A percentile compares a stretch with the other conserved stretches of the same genome.
Conservation (phyloP, 2,113 vertebrate species). For the Amia ocellicauda region DNA sequence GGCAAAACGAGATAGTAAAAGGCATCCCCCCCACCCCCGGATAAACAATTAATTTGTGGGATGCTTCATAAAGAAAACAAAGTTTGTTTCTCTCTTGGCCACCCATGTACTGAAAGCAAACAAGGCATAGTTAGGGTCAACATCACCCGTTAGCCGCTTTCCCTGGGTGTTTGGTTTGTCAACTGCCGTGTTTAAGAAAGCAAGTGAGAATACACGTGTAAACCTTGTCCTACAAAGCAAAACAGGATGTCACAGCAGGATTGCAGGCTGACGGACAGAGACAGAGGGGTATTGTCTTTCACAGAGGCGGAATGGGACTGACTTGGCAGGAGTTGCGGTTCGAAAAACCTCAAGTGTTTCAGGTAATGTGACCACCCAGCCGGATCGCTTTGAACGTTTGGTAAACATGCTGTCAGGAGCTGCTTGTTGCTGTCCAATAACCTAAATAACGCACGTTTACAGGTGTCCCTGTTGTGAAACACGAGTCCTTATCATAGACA, state of each 20-base stretch:
- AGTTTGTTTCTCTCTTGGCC: no score
- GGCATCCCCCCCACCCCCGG: no score
- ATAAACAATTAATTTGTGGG: no score
- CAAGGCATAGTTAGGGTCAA: no score
- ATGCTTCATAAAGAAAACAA: no score
- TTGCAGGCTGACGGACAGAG: constrained; percentile 35
- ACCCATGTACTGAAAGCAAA: no score
- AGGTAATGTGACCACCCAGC: constrained; percentile 25
- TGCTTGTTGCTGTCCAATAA: constrained; percentile 12
- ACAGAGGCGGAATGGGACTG: constrained; percentile 33
- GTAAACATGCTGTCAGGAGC: constrained; percentile 10
- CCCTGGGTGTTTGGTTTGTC: constrained; percentile 18
- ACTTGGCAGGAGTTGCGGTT: constrained; percentile 26
- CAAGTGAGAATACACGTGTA: constrained; percentile 50
- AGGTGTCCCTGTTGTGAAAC: constrained; percentile 18
- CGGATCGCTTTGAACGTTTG: constrained; percentile 10
- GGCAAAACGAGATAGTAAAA: no score
- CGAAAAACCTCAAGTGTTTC: no score
- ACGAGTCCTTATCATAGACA: constrained; percentile 1
- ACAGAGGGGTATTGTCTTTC: constrained; percentile 42
- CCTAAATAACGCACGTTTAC: constrained; percentile 27
- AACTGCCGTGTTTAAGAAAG: constrained; percentile 3
- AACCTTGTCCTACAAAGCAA: constrained; percentile 50
- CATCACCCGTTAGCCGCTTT: no score
- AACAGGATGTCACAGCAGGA: constrained; percentile 65